phyloP scores from a whole-genome alignment of 2,888 invertebrate species.

The Cephus nigrinus region DNA sequence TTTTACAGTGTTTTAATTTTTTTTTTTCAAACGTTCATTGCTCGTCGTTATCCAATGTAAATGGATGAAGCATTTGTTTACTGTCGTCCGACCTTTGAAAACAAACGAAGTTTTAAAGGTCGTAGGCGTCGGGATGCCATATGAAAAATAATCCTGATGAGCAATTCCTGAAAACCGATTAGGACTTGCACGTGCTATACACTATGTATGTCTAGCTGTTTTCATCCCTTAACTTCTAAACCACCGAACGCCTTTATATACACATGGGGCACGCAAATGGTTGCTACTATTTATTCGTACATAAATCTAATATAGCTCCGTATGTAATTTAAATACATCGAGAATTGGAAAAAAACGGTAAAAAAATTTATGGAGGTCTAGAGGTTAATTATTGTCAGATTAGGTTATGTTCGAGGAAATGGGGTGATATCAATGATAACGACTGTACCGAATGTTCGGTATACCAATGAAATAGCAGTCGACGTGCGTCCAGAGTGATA shows the following conservation, averaged over 20 bases:
- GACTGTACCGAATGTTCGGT: too few species aligned
- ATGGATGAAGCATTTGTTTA: neutral
- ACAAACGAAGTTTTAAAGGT: neutral
- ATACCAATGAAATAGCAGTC: neutral
- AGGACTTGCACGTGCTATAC: neutral
- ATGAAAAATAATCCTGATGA: neutral
- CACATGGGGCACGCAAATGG: too few species aligned
- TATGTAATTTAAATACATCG: too few species aligned
- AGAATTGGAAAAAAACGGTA: too few species aligned
- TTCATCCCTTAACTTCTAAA: neutral
- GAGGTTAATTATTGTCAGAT: too few species aligned
- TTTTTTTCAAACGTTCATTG: neutral
- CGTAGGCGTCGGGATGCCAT: neutral
- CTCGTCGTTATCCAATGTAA: neutral
- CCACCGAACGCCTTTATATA: too few species aligned
- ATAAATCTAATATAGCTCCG: too few species aligned
- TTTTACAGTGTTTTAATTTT: neutral
- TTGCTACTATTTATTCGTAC: too few species aligned
- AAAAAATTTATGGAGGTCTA: too few species aligned
- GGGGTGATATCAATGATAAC: too few species aligned
- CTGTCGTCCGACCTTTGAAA: neutral
- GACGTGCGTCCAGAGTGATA: neutral
- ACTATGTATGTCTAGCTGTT: too few species aligned
- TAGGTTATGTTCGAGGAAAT: too few species aligned
- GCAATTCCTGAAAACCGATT: neutral